Evolutionary conservation across 1,140 invertebrate species (phyloP).

Genomic region (Camponotus pennsylvanicus): DNA sequence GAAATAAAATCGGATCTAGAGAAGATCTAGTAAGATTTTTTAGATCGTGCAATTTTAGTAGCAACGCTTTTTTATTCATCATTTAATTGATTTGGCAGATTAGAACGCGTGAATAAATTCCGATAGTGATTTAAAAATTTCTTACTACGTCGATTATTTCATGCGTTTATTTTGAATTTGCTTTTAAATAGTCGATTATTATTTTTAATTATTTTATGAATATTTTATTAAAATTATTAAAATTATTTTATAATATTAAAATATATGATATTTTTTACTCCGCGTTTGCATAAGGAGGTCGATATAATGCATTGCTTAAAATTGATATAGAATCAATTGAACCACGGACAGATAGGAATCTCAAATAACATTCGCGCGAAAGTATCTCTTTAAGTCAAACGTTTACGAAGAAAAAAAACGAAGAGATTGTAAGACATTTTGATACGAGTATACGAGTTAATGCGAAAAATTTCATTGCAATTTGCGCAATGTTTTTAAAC

Average conservation of each 20-base stretch:
- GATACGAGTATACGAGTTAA: neutral
- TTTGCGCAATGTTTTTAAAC: neutral
- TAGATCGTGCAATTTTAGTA: neutral
- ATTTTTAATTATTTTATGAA: neutral
- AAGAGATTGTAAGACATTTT: neutral
- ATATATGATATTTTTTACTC: neutral
- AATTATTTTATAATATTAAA: neutral
- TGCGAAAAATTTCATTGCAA: slow-evolving; percentile 8
- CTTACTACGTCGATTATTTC: neutral
- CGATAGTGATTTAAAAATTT: neutral
- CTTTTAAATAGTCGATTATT: neutral
- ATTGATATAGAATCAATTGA: neutral
- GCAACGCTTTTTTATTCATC: neutral
- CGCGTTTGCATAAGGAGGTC: neutral
- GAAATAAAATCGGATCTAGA: neutral
- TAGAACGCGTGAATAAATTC: neutral
- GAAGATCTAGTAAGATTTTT: neutral
- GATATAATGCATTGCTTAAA: neutral
- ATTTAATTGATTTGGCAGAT: slow-evolving; percentile 21
- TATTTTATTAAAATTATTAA: neutral
- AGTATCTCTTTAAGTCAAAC: neutral
- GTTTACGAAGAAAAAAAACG: neutral
- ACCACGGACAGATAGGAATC: neutral
- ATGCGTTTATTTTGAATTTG: neutral
- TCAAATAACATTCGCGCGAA: neutral